A percentile compares a stretch with the other conserved stretches of the same genome.
Evolutionary conservation across 2,888 invertebrate species (phyloP).

Genomic region (Synergus japonicus): DNA sequence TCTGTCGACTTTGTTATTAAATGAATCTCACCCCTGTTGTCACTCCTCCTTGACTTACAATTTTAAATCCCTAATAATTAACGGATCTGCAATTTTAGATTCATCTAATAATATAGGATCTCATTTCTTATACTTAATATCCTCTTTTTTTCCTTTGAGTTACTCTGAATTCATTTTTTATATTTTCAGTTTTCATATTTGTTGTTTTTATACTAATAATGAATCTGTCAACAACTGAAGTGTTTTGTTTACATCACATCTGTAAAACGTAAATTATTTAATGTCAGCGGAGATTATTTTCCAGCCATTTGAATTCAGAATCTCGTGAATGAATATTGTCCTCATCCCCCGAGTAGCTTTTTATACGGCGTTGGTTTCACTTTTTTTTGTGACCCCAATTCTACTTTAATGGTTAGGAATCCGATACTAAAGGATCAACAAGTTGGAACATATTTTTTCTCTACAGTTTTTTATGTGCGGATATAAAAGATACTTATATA

Average conservation of each 20-base stretch:
- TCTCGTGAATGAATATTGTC: constrained; percentile 37
- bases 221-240: neutral
- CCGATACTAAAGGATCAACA: constrained; percentile 40
- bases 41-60: neutral
- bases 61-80: constrained; percentile 10
- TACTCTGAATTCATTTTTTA: too few species aligned
- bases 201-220: too few species aligned
- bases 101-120: neutral
- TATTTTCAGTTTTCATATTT: too few species aligned
- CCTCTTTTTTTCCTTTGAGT: neutral
- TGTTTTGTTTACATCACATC: neutral
- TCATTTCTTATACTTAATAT: neutral
- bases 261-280: neutral
- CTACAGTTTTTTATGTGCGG: neutral
- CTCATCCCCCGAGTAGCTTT: constrained; percentile 23
- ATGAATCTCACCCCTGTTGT: constrained; percentile 35
- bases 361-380: constrained; percentile 28
- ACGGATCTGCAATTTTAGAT: neutral
- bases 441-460: constrained; percentile 34
- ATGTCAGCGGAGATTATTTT: neutral
- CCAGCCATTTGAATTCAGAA: constrained; percentile 5
- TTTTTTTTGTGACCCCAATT: constrained; percentile 40
- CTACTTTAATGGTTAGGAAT: constrained; percentile 35
- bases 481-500: neutral
- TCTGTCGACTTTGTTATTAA: constrained; percentile 37